These are phyloP conservation scores for Pectinophora gossypiella DNA, from an alignment of 1,140 invertebrate genomes.

Conservation along the genomic window DNA sequence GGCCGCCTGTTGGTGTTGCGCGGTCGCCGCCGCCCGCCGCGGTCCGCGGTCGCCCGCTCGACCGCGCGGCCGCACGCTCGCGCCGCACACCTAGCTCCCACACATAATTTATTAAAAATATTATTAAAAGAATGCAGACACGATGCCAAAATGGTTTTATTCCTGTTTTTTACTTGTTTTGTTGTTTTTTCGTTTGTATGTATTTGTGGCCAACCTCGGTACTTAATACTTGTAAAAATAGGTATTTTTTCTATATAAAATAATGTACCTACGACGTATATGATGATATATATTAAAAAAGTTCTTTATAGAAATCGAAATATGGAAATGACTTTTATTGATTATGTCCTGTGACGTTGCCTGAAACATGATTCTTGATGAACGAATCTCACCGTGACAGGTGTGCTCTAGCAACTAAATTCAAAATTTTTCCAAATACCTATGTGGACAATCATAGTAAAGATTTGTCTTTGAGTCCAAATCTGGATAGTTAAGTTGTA, in stretches of 20 bases:
- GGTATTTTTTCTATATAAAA: constrained; percentile 72
- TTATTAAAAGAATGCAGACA: constrained; percentile 58
- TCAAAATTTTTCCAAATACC: too few relatives aligned
- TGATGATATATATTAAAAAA: constrained; percentile 67
- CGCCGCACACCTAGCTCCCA: constrained; percentile 28
- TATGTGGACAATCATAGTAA: too few relatives aligned
- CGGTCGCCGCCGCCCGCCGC: constrained; percentile 9
- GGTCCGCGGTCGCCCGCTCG: constrained; percentile 9
- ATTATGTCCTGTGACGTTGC: constrained; percentile 25
- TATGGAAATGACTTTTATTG: constrained; percentile 57
- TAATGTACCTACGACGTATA: constrained; percentile 69
- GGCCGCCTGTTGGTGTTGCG: constrained; percentile 9
- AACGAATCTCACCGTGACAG: too few relatives aligned
- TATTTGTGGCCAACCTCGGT: constrained; percentile 71
- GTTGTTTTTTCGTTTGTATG: constrained; percentile 72
- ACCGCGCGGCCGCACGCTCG: not conserved
- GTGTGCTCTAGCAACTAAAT: too few relatives aligned
- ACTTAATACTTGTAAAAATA: constrained; percentile 72
- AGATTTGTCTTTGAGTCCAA: too few relatives aligned
- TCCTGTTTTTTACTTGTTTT: constrained; percentile 73
- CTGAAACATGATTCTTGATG: too few relatives aligned
- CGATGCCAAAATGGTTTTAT: constrained; percentile 74
- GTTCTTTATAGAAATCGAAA: constrained; percentile 64
- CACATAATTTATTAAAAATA: constrained; percentile 65
- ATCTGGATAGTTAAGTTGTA: too few relatives aligned